A percentile compares a stretch with the other conserved stretches of the same genome.
These are phyloP conservation scores for Eulemur mongoz DNA, from an alignment of 2,797 vertebrate genomes.

Conservation along the genomic window DNA sequence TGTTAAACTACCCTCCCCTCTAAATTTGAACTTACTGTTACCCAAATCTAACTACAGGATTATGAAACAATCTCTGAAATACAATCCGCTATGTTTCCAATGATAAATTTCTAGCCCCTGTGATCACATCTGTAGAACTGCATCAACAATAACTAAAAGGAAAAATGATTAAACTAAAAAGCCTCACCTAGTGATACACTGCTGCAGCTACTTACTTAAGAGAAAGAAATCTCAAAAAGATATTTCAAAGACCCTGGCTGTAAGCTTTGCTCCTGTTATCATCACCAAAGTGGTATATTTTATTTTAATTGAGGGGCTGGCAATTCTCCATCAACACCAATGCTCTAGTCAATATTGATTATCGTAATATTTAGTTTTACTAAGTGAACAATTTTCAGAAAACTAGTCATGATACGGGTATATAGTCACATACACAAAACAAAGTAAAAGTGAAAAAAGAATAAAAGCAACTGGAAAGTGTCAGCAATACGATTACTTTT, in stretches of 20 bases:
- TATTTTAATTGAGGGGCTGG: not conserved
- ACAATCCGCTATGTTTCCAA: not conserved
- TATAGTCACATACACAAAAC: not conserved
- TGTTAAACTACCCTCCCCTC: not conserved
- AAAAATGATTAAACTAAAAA: not conserved
- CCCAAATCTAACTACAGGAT: not conserved
- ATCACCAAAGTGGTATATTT: not conserved
- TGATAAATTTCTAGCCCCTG: conserved; percentile 17
- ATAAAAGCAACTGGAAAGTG: not conserved
- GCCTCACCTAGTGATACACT: not conserved
- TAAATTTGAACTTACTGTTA: not conserved
- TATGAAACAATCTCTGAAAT: conserved; percentile 10
- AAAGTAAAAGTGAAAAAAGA: conserved; percentile 31
- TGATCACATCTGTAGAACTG: not conserved
- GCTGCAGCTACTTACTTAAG: not conserved
- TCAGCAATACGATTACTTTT: not conserved
- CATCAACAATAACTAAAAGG: conserved; percentile 27
- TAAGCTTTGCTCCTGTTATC: not conserved
- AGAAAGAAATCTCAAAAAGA: conserved; percentile 6
- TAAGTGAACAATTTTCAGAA: conserved; percentile 45
- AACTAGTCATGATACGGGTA: not conserved
- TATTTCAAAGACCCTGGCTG: not conserved
- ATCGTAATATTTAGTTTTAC: conserved; percentile 12
- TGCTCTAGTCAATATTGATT: not conserved
- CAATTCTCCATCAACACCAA: conserved; percentile 17